These are phyloP conservation scores for Slavum lentiscoides DNA, from an alignment of 2,888 invertebrate genomes.

Conservation along the genomic window DNA sequence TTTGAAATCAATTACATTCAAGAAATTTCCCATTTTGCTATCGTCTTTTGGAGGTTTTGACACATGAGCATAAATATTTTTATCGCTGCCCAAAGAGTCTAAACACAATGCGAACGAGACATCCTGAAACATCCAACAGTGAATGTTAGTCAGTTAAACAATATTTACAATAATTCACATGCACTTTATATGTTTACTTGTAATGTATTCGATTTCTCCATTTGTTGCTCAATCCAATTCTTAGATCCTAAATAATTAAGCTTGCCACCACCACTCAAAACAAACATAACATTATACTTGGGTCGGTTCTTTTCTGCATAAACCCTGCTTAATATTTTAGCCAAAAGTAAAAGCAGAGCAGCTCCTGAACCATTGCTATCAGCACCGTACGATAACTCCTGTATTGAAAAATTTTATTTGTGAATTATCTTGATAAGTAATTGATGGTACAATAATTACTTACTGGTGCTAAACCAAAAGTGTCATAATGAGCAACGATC, in stretches of 20 bases:
- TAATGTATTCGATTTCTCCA: conserved; percentile 73
- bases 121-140: conserved; percentile 66
- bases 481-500: conserved; percentile 91
- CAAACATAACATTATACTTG: conserved; percentile 80
- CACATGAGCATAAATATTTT: conserved; percentile 83
- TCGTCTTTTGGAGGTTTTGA: conserved; percentile 92
- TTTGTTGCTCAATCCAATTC: conserved; percentile 92
- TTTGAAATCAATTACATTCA: conserved; percentile 59
- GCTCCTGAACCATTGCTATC: conserved; percentile 94
- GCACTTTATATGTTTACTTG: conserved; percentile 22
- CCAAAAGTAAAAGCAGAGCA: conserved; percentile 82
- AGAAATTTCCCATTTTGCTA: conserved; percentile 66
- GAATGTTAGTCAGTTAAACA: conserved; percentile 41
- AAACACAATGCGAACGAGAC: conserved; percentile 88
- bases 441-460: conserved; percentile 59
- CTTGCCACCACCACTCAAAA: conserved; percentile 88
- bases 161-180: background rate
- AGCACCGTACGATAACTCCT: conserved; percentile 85
- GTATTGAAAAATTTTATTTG: conserved; percentile 55
- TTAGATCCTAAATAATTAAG: conserved; percentile 93
- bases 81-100: conserved; percentile 74
- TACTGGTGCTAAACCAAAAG: conserved; percentile 87
- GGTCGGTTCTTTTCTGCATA: conserved; percentile 77
- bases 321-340: conserved; percentile 83
- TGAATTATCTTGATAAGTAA: conserved; percentile 8